These are phyloP conservation scores for Philopotamus ludificatus DNA, from an alignment of 1,140 invertebrate genomes.

Conservation along the genomic window DNA sequence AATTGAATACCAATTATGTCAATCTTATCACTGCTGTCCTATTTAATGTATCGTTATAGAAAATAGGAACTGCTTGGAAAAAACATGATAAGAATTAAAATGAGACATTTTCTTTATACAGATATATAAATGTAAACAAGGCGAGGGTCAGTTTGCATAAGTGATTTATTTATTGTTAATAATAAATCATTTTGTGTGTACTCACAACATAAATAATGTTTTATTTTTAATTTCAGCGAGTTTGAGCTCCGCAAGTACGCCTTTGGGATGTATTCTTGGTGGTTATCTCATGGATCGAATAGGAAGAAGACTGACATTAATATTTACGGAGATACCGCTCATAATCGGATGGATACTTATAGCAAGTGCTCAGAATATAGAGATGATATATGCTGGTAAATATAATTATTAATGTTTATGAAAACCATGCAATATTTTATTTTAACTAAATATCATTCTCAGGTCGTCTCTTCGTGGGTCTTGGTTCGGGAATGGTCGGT, in stretches of 20 bases:
- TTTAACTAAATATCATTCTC: constrained; percentile 6
- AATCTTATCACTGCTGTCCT: too few species aligned
- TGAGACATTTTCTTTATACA: too few species aligned
- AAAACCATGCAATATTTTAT: constrained; percentile 6
- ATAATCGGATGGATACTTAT: constrained; percentile 70
- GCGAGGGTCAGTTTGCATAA: too few species aligned
- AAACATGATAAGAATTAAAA: too few species aligned
- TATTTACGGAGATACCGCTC: constrained; percentile 67
- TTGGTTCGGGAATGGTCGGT: constrained; percentile 70
- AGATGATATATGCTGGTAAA: constrained; percentile 62
- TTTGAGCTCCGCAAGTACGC: constrained; percentile 69
- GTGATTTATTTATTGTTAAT: too few species aligned
- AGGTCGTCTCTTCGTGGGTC: constrained; percentile 61
- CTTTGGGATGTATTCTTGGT: constrained; percentile 68
- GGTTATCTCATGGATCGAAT: constrained; percentile 71
- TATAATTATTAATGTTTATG: neutral
- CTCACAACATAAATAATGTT: too few species aligned
- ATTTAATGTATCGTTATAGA: too few species aligned
- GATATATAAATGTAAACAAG: too few species aligned
- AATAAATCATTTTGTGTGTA: too few species aligned
- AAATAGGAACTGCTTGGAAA: too few species aligned
- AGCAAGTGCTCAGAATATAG: constrained; percentile 57
- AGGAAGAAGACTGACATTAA: constrained; percentile 64
- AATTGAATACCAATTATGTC: too few species aligned
- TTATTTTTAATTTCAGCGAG: constrained; percentile 60